phyloP scores from a whole-genome alignment of 2,888 invertebrate genomes.

The Caenorhabditis virilis region DNA sequence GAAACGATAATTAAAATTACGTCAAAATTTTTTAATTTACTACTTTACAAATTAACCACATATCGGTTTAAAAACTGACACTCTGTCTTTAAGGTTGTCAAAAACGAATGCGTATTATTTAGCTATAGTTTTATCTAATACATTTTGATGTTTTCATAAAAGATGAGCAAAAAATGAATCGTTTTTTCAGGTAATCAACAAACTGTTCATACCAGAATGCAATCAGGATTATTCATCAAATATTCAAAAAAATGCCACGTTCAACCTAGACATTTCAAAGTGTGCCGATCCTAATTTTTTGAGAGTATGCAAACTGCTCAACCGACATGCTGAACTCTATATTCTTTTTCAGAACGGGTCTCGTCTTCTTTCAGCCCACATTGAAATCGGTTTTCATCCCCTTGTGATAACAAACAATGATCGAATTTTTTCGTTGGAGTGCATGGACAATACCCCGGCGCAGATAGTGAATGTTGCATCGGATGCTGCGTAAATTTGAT shows the following conservation, averaged over 20 bases:
- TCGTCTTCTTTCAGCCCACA: conserved; percentile 40
- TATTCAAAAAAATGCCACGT: conserved; percentile 42
- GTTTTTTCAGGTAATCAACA: conserved; percentile 34
- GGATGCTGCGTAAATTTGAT: conserved; percentile 12
- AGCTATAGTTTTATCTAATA: too few species aligned
- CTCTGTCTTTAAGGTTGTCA: too few species aligned
- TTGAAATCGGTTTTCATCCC: conserved; percentile 57
- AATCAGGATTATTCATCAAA: conserved; percentile 45
- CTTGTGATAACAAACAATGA: conserved; percentile 52
- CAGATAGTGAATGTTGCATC: conserved; percentile 15
- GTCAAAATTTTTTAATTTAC: too few species aligned
- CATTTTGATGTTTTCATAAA: too few species aligned
- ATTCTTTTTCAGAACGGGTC: conserved; percentile 51
- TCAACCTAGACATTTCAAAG: conserved; percentile 32
- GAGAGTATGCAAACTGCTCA: too few species aligned
- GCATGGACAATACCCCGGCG: conserved; percentile 30
- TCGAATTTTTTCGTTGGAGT: conserved; percentile 44
- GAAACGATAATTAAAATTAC: too few species aligned
- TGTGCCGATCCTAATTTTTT: conserved; percentile 38
- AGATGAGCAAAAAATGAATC: too few species aligned
- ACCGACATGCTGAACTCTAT: too few species aligned
- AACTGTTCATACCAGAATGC: conserved; percentile 43
- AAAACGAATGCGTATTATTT: too few species aligned
- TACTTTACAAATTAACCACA: too few species aligned
- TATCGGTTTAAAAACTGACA: too few species aligned